These are phyloP conservation scores for Neomonachus schauinslandi DNA, from an alignment of 2,113 vertebrate genomes.

Conservation along the genomic window DNA sequence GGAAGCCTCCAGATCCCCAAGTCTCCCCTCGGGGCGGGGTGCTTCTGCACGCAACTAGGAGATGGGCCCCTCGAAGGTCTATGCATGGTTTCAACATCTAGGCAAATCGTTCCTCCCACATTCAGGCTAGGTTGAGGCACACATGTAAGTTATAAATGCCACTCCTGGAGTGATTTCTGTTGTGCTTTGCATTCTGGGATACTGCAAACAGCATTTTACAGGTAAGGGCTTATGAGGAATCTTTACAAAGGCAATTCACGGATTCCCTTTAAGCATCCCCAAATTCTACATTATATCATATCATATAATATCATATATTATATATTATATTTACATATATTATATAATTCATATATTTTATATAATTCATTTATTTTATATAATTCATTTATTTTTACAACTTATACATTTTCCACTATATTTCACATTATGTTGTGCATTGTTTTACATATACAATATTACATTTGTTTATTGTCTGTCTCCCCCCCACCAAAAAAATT, in stretches of 20 bases:
- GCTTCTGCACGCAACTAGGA: background rate
- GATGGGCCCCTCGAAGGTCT: background rate
- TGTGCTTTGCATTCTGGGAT: background rate
- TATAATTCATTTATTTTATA: background rate
- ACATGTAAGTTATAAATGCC: background rate
- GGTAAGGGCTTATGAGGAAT: background rate
- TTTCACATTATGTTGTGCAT: background rate
- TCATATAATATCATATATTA: background rate
- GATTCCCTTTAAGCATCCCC: background rate
- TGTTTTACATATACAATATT: background rate
- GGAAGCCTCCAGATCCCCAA: rapidly evolving
- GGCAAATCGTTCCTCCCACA: background rate
- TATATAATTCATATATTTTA: background rate
- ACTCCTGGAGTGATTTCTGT: background rate
- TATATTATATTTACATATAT: background rate
- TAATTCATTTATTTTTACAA: background rate
- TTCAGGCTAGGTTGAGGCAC: no score
- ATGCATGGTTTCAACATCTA: background rate
- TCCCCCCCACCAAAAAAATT: background rate
- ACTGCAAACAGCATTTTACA: background rate
- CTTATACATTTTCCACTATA: background rate
- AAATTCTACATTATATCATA: background rate
- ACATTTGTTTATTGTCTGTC: background rate
- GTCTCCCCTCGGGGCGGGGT: rapidly evolving
- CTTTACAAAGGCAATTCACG: background rate